These are phyloP conservation scores for Arenaria interpres DNA, from an alignment of 2,113 vertebrate genomes.

Conservation along the genomic window DNA sequence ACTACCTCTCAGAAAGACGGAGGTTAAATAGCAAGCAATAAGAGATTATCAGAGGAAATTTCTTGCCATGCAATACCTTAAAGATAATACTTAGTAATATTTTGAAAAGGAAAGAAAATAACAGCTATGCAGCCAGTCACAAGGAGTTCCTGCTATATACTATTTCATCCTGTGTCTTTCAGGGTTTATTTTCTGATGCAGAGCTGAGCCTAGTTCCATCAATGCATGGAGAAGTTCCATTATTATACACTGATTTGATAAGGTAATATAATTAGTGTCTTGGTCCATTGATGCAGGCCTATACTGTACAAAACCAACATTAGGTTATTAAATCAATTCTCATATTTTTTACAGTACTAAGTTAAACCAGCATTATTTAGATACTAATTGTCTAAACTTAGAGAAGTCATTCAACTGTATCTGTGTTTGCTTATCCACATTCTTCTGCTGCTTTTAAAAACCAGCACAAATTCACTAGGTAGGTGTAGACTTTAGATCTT, in stretches of 20 bases:
- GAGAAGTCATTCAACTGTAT: slow-evolving; percentile 14
- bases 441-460: slow-evolving; percentile 31
- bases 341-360: neutral
- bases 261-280: slow-evolving; percentile 39
- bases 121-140: neutral
- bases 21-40: slow-evolving; percentile 14
- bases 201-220: neutral
- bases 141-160: neutral
- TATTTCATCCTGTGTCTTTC: neutral
- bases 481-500: slow-evolving; percentile 5
- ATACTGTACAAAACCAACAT: slow-evolving; percentile 45
- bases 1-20: neutral
- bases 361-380: slow-evolving; percentile 48
- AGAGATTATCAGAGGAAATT: neutral
- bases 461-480: neutral
- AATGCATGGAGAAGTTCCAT: neutral
- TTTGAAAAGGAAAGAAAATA: slow-evolving; percentile 27
- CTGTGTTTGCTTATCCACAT: slow-evolving; percentile 28
- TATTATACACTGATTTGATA: slow-evolving; percentile 52
- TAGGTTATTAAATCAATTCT: slow-evolving; percentile 60
- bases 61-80: neutral
- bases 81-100: neutral
- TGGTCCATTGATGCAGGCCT: slow-evolving; percentile 29
- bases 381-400: slow-evolving; percentile 38
- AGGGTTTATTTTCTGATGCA: neutral